Percentiles rank a stretch among this genome's conserved stretches.
phyloP scores from a whole-genome alignment of 1,140 invertebrate genomes.

The Drosophila rufa region DNA sequence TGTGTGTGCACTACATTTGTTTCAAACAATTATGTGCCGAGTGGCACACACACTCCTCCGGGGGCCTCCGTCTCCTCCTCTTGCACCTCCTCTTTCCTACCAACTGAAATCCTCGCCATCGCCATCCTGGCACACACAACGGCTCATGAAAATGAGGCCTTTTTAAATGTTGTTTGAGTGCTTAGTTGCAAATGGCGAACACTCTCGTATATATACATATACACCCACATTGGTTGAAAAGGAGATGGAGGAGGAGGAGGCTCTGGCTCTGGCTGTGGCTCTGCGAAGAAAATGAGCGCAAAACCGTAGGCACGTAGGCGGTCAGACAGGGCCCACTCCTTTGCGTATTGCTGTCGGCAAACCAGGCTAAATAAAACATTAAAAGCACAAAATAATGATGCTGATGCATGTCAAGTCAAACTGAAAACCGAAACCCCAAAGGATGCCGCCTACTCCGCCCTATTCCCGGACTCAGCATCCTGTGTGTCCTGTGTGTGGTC shows the following conservation, averaged over 20 bases:
- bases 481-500: conserved; percentile 28
- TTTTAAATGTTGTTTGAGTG: conserved; percentile 82
- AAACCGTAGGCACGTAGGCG: conserved; percentile 60
- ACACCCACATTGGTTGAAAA: not conserved
- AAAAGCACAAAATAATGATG: conserved; percentile 82
- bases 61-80: too few relatives aligned
- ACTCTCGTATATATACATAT: conserved; percentile 7
- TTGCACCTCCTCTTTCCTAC: too few relatives aligned
- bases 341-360: conserved; percentile 68
- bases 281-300: conserved; percentile 55
- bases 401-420: conserved; percentile 81
- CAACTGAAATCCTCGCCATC: not conserved
- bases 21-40: conserved; percentile 80
- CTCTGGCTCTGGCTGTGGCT: not conserved
- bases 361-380: conserved; percentile 77
- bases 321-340: conserved; percentile 44
- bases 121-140: conserved; percentile 27
- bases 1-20: conserved; percentile 74
- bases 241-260: not conserved
- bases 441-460: conserved; percentile 3
- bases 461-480: not conserved
- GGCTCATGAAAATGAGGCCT: conserved; percentile 79
- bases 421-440: conserved; percentile 77
- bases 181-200: conserved; percentile 71
- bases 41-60: conserved; percentile 37